Base-by-base conservation (phyloP, 1,140 invertebrate species). In the Thrips palmi region DNA sequence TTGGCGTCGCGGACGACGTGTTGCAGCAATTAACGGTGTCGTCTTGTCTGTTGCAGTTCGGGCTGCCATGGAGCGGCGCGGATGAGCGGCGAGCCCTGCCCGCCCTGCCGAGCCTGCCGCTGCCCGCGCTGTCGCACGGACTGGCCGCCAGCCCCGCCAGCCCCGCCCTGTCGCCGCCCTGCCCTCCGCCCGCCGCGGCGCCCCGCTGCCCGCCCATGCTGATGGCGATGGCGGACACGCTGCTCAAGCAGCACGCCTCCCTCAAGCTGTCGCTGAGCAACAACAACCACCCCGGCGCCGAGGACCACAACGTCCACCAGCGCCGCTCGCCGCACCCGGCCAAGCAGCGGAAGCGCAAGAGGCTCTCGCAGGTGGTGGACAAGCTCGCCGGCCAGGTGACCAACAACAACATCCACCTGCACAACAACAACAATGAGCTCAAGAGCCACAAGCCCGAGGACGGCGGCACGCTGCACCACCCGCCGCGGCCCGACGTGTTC, bases 311-410 rank as follows among this genome's bases (percentile, higher is more conserved):
- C 28, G n/a, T 17, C 3, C 12, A 25, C 15, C n/a, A 17, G n/a
- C n/a, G 6, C 19, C 4, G 7, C 22, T 8, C n/a, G n/a, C 24
- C 25, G 10, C 41, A 47, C 7, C 34, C 33, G 20, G 24, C 29
- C 24, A 68, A 69, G 42, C 62, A 69, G 37, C 63, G 74, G 19
- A 80, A 80, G 52, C 62, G 77, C 17, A 78, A 77, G 51, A 59
- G 77, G n/a, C 54, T 82, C 11, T 77, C 70, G 40, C 75, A 78
- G 45, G 77, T 82, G 1, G 52, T 82, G 29, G 74, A 78, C 47
- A 77, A 77, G 48, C 54, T 82, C 12, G 50, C 57, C 2, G 55
- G 49, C n/a, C 71, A 74, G 33, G 53, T 53, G 21, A 54, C 58
- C 2, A 49, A 52, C 33, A 57, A 55, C 45, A 54, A 54, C 44